These are phyloP conservation scores for Anoncus sp. DNA, from an alignment of 2,888 invertebrate genomes.

Conservation along the genomic window DNA sequence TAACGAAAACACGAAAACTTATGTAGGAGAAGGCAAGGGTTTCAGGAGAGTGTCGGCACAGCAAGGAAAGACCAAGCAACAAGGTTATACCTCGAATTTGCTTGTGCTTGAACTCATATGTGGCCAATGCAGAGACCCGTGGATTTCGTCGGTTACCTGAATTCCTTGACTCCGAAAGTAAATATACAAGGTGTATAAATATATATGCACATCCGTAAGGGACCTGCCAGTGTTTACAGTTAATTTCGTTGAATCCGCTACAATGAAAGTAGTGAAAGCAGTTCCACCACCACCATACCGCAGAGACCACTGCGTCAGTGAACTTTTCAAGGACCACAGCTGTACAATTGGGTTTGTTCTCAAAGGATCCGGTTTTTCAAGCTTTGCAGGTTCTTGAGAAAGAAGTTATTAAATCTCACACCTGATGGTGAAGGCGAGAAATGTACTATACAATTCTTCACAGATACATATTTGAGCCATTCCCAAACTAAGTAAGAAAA, in stretches of 20 bases:
- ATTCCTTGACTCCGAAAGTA: constrained; percentile 35
- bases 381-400: not conserved
- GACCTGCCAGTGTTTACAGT: constrained; percentile 45
- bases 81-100: constrained; percentile 27
- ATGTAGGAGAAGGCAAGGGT: constrained; percentile 1
- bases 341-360: not conserved
- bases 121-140: constrained; percentile 23
- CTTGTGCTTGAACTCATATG: constrained; percentile 31
- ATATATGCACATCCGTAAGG: constrained; percentile 14
- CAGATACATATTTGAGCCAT: not conserved
- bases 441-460: not conserved
- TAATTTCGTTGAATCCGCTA: constrained; percentile 48
- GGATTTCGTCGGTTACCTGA: constrained; percentile 41
- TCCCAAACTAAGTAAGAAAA: not conserved
- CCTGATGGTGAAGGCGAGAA: not conserved
- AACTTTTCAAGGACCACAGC: not conserved
- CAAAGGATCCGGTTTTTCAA: not conserved
- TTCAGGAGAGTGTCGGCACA: constrained; percentile 19
- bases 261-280: constrained; percentile 13
- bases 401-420: not conserved
- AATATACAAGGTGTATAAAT: constrained; percentile 38
- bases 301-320: constrained; percentile 15
- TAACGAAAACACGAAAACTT: constrained; percentile 19
- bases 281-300: constrained; percentile 4
- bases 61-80: constrained; percentile 7